Evolutionary conservation across 2,888 invertebrate genomes (phyloP).

Genomic region (Protonemura montana): DNA sequence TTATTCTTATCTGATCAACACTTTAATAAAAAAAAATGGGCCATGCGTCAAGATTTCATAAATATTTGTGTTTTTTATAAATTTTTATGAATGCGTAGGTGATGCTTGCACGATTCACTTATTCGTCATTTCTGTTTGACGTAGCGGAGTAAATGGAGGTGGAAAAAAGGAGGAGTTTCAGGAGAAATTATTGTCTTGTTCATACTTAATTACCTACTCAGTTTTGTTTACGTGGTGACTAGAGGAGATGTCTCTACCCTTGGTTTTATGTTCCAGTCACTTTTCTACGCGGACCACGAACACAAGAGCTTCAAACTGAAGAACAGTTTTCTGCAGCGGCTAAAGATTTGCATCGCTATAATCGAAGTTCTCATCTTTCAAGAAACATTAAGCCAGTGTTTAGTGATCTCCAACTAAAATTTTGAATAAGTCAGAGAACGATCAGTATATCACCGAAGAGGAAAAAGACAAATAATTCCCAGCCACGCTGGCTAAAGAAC

Average conservation of each 20-base stretch:
- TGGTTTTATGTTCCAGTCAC: neutral
- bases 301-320: neutral
- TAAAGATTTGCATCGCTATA: neutral
- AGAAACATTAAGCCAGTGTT: neutral
- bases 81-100: neutral
- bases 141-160: neutral
- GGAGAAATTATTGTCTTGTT: neutral
- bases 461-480: neutral
- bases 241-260: neutral
- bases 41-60: neutral
- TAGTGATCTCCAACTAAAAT: neutral
- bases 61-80: neutral
- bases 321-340: neutral
- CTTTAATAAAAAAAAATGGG: neutral
- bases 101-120: neutral
- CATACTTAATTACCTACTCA: neutral
- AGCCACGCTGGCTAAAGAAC: neutral
- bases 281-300: neutral
- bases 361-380: neutral
- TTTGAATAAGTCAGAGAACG: neutral
- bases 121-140: neutral
- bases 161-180: neutral
- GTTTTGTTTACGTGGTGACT: neutral
- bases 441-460: neutral
- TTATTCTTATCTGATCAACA: too few relatives aligned